Percentiles rank a stretch among this genome's conserved stretches.
Conservation (phyloP, 2,888 invertebrate genomes). For the Macrophya annulata region DNA sequence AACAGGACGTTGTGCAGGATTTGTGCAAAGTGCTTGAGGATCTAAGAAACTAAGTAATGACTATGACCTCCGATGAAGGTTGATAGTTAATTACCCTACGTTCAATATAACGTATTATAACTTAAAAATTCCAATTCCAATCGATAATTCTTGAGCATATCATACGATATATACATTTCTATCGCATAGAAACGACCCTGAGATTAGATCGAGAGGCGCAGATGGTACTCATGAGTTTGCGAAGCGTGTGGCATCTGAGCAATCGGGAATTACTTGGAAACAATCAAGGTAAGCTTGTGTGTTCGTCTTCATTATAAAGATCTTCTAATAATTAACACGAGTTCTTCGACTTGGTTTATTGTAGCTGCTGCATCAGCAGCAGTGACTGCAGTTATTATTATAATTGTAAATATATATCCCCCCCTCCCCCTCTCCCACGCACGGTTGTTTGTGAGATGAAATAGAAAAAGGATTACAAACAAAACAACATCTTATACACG, state of each 20-base stretch:
- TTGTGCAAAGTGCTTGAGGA: constrained; percentile 13
- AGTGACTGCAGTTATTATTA: constrained; percentile 10
- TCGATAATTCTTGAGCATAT: constrained; percentile 41
- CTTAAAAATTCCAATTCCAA: constrained; percentile 18
- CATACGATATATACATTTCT: background rate
- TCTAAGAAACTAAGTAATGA: background rate
- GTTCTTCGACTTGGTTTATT: constrained; percentile 20
- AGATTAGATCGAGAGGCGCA: constrained; percentile 14
- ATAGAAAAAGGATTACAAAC: background rate
- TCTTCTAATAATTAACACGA: constrained; percentile 42
- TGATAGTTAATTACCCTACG: constrained; percentile 15
- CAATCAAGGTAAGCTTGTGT: constrained; percentile 29
- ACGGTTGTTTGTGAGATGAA: background rate
- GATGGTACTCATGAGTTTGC: constrained; percentile 23
- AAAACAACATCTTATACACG: constrained; percentile 26
- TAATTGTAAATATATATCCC: background rate
- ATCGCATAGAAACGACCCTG: constrained; percentile 40
- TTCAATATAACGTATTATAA: background rate
- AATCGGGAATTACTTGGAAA: constrained; percentile 43
- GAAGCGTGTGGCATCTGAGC: constrained; percentile 8
- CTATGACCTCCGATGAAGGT: constrained; percentile 44
- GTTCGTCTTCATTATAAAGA: constrained; percentile 18
- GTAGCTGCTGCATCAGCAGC: background rate
- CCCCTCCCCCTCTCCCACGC: too few species aligned
- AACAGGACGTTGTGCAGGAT: constrained; percentile 24